Percentiles rank a stretch among this genome's conserved stretches.
phyloP scores from a whole-genome alignment of 2,888 invertebrate species.

The Clusia tigrina region DNA sequence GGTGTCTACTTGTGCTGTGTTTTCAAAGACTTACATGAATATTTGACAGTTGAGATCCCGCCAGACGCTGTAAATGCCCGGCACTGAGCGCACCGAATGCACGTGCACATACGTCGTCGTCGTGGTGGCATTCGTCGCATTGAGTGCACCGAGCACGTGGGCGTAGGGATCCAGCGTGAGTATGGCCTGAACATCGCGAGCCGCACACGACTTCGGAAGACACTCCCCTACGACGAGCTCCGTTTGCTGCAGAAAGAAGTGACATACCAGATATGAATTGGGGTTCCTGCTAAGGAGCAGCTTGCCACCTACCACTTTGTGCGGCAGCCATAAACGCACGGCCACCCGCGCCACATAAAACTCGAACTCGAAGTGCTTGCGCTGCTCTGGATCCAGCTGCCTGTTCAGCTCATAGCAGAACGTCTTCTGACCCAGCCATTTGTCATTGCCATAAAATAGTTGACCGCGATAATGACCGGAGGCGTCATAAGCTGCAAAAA shows the following conservation, averaged over 20 bases:
- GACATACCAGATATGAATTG: not conserved
- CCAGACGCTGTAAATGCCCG: slow-evolving; percentile 72
- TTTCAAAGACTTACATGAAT: slow-evolving; percentile 70
- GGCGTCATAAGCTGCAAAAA: slow-evolving; percentile 74
- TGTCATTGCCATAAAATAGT: slow-evolving; percentile 81
- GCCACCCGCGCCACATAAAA: slow-evolving; percentile 57
- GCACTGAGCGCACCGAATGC: slow-evolving; percentile 72
- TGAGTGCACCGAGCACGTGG: slow-evolving; percentile 46
- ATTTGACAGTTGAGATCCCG: slow-evolving; percentile 74
- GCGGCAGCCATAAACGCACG: slow-evolving; percentile 47
- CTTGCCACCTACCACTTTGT: slow-evolving; percentile 48
- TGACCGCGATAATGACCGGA: slow-evolving; percentile 82
- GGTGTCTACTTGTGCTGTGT: too few species aligned
- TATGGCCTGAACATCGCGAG: slow-evolving; percentile 67
- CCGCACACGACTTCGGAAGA: slow-evolving; percentile 74
- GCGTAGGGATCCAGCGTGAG: slow-evolving; percentile 60
- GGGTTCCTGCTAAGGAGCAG: not conserved
- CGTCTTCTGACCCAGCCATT: slow-evolving; percentile 79
- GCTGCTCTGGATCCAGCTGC: slow-evolving; percentile 44
- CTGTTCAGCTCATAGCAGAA: slow-evolving; percentile 71
- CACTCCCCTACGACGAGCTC: slow-evolving; percentile 78
- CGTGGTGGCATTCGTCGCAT: slow-evolving; percentile 12
- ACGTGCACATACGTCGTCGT: slow-evolving; percentile 64
- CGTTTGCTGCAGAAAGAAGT: slow-evolving; percentile 66
- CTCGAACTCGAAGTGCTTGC: slow-evolving; percentile 58